A percentile compares a stretch with the other conserved stretches of the same genome.
Evolutionary conservation across 2,113 vertebrate genomes (phyloP).

Genomic region (human): GRCh38 chr4:110980501-110981000

Average conservation of each 20-base stretch:
- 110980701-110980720: background rate
- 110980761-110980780: background rate
- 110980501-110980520: background rate
- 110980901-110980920: background rate
- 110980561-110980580: background rate
- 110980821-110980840: background rate
- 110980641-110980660: background rate
- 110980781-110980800: background rate
- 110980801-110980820: background rate
- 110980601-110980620: background rate
- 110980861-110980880: background rate
- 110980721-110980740: background rate
- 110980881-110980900: background rate
- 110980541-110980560: background rate
- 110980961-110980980: background rate
- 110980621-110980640: background rate
- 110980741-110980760: background rate
- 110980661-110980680: background rate
- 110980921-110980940: background rate
- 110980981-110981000: background rate
- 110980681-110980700: background rate
- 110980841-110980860: background rate
- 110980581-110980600: background rate
- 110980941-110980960: background rate
- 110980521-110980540: background rate